phyloP scores from a whole-genome alignment of 2,113 vertebrate genomes.

The Oplegnathus fasciatus region DNA sequence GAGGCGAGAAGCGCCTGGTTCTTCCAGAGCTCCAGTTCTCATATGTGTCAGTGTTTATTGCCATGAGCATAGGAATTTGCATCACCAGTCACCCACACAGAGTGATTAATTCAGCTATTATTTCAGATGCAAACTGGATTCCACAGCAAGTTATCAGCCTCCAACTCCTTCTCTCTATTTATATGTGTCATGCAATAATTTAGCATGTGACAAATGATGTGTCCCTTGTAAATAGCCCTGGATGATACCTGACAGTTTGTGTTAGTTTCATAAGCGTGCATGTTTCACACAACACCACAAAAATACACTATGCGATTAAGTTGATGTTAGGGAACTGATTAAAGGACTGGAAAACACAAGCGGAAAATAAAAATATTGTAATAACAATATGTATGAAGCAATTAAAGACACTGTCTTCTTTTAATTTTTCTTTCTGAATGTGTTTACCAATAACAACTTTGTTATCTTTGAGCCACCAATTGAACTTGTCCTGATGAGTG shows the following conservation, averaged over 20 bases:
- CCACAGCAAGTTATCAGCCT: slow-evolving; percentile 5
- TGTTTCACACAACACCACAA: slow-evolving; percentile 20
- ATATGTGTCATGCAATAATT: slow-evolving; percentile 34
- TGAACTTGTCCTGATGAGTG: not conserved
- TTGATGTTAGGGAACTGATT: not conserved
- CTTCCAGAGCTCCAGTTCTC: not conserved
- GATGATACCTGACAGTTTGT: slow-evolving; percentile 41
- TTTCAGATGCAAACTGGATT: slow-evolving; percentile 36
- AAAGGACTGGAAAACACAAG: not conserved
- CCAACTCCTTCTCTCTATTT: slow-evolving; percentile 29
- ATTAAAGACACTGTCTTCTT: slow-evolving; percentile 8
- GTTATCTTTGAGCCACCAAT: not conserved
- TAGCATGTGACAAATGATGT: slow-evolving; percentile 20
- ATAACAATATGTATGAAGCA: slow-evolving; percentile 9
- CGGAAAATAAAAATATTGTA: not conserved
- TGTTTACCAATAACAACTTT: not conserved
- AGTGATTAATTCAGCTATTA: slow-evolving; percentile 40
- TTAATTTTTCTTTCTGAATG: not conserved
- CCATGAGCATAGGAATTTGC: slow-evolving; percentile 24
- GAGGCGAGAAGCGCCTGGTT: not conserved
- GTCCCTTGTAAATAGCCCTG: slow-evolving; percentile 8
- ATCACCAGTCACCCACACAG: slow-evolving; percentile 49
- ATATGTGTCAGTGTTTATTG: slow-evolving; percentile 25
- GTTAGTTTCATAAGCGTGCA: slow-evolving; percentile 21
- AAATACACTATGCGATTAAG: slow-evolving; percentile 27